Evolutionary conservation across 1,140 invertebrate species (phyloP).

Genomic region (Cotesia vestalis): DNA sequence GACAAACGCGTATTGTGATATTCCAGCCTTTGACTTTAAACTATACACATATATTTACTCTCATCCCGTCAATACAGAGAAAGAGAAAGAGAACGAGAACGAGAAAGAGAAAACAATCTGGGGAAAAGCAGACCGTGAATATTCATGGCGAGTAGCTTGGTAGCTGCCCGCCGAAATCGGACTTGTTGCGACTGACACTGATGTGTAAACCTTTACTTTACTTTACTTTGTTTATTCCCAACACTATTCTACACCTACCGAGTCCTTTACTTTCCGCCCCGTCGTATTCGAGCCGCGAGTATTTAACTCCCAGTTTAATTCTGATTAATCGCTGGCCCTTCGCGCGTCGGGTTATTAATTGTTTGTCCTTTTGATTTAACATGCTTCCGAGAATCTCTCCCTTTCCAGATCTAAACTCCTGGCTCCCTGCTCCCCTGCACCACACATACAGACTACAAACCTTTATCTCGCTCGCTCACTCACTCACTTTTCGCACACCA

Average conservation of each 20-base stretch:
- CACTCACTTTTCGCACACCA: constrained; percentile 33
- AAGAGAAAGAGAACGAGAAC: not conserved
- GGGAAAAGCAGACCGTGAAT: constrained; percentile 51
- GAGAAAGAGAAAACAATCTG: constrained; percentile 32
- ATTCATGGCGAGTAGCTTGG: constrained; percentile 58
- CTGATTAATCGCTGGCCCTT: constrained; percentile 56
- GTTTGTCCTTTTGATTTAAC: constrained; percentile 65
- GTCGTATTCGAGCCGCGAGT: constrained; percentile 36
- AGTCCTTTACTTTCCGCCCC: constrained; percentile 29
- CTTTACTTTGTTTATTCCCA: constrained; percentile 54
- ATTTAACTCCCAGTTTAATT: constrained; percentile 60
- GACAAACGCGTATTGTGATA: constrained; percentile 66
- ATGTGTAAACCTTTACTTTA: constrained; percentile 57
- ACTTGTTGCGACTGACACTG: constrained; percentile 68
- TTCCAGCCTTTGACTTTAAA: constrained; percentile 60
- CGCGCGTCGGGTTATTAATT: constrained; percentile 59
- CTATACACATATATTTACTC: too few species aligned
- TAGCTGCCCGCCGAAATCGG: constrained; percentile 56
- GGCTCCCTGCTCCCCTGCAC: too few species aligned
- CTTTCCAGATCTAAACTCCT: not conserved
- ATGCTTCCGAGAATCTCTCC: constrained; percentile 41
- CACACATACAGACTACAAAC: not conserved
- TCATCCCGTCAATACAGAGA: constrained; percentile 37
- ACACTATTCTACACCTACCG: not conserved
- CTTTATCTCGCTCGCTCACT: constrained; percentile 5